Conservation (phyloP, 2,888 invertebrate genomes). For the Synergus japonicus region DNA sequence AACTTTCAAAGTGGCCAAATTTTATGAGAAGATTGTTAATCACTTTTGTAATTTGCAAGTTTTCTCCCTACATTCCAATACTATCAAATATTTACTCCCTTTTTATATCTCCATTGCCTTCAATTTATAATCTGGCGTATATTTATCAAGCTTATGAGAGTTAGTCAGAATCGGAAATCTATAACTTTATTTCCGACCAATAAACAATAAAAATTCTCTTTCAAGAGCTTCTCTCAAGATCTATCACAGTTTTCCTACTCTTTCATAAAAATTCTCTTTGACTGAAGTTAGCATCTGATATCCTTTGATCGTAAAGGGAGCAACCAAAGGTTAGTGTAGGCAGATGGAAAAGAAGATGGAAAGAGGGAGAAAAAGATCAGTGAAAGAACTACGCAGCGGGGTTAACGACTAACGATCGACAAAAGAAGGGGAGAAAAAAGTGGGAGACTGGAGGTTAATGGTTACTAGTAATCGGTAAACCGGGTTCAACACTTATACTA, state of each 20-base stretch:
- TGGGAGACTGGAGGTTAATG: neutral
- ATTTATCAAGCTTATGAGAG: no score
- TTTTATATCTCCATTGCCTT: no score
- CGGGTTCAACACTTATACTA: neutral
- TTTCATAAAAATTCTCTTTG: slow-evolving; percentile 26
- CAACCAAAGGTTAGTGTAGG: neutral
- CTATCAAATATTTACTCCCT: no score
- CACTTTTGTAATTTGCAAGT: slow-evolving; percentile 1
- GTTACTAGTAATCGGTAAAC: neutral
- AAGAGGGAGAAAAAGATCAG: neutral
- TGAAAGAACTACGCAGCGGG: neutral
- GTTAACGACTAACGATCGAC: slow-evolving; percentile 1
- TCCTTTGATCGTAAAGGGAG: neutral
- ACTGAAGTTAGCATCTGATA: neutral
- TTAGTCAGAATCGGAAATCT: no score
- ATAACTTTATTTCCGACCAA: neutral
- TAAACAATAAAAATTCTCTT: neutral
- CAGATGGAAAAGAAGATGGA: slow-evolving; percentile 1
- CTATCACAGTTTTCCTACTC: slow-evolving; percentile 5
- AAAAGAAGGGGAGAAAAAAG: neutral
- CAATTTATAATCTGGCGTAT: no score
- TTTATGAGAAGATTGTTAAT: slow-evolving; percentile 28
- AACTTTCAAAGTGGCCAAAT: neutral
- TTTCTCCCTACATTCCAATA: neutral
- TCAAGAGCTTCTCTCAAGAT: neutral